Conservation (phyloP, 2,888 invertebrate genomes). For the Drosophila prostipennis region DNA sequence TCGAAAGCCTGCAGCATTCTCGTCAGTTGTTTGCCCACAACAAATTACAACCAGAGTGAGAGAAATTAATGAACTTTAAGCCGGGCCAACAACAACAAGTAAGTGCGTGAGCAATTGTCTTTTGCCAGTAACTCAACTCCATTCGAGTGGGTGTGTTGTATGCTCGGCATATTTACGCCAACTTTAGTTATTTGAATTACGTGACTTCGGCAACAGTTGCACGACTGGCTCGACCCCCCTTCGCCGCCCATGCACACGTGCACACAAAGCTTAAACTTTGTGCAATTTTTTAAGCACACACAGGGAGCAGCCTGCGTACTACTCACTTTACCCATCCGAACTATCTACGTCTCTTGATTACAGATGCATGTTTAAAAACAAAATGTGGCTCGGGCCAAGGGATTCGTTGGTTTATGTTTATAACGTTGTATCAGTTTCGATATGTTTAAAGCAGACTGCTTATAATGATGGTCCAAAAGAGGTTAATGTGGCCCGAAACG, state of each 20-base stretch:
- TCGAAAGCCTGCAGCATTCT: slow-evolving; percentile 8
- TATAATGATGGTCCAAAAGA: background rate
- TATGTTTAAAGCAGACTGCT: background rate
- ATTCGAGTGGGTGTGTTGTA: slow-evolving; percentile 39
- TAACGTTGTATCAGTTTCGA: background rate
- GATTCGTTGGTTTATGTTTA: background rate
- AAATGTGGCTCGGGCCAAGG: slow-evolving; percentile 52
- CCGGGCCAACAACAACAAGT: slow-evolving; percentile 28
- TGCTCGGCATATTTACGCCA: slow-evolving; percentile 80
- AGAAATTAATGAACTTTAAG: slow-evolving; percentile 51
- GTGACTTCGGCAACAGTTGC: slow-evolving; percentile 81
- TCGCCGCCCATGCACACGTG: slow-evolving; percentile 14
- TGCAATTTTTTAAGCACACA: slow-evolving; percentile 61
- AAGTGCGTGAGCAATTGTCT: slow-evolving; percentile 52
- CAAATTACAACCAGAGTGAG: slow-evolving; percentile 29
- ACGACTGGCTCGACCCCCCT: slow-evolving; percentile 66
- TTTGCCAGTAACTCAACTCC: slow-evolving; percentile 44
- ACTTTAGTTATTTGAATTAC: slow-evolving; percentile 82
- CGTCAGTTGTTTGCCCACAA: slow-evolving; percentile 23
- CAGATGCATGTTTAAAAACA: slow-evolving; percentile 69
- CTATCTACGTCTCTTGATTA: slow-evolving; percentile 70
- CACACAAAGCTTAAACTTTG: slow-evolving; percentile 51
- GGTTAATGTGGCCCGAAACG: background rate
- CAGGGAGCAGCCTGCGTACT: slow-evolving; percentile 18
- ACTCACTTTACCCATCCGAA: slow-evolving; percentile 58